Evolutionary conservation across 2,797 vertebrate species (phyloP).

Genomic region (Cossypha dichroa): DNA sequence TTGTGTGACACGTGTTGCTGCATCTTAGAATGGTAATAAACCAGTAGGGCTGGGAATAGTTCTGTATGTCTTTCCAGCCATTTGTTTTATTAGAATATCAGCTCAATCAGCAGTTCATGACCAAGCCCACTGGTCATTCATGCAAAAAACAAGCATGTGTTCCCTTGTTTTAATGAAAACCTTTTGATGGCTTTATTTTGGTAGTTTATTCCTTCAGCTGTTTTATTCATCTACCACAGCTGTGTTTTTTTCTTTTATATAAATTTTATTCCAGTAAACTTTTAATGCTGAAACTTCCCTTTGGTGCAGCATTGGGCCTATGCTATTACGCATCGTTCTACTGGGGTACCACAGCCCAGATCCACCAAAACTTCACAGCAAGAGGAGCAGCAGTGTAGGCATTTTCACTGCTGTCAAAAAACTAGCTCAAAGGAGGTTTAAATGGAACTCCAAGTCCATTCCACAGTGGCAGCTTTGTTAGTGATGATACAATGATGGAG

Average conservation of each 20-base stretch:
- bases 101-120: background rate
- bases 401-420: background rate
- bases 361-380: background rate
- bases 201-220: background rate
- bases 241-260: background rate
- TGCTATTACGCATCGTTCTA: background rate
- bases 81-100: background rate
- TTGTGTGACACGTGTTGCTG: background rate
- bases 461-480: background rate
- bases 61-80: background rate
- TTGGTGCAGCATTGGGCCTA: background rate
- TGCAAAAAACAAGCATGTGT: background rate
- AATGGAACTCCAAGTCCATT: background rate
- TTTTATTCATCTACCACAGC: background rate
- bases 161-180: background rate
- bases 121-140: background rate
- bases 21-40: background rate
- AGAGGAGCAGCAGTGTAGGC: background rate
- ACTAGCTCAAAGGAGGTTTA: background rate
- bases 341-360: background rate
- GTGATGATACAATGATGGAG: background rate
- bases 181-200: conserved; percentile 14
- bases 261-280: background rate
- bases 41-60: background rate
- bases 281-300: background rate